Evolutionary conservation across 2,797 vertebrate species (phyloP).

Genomic region (Pantherophis vulpinus): DNA sequence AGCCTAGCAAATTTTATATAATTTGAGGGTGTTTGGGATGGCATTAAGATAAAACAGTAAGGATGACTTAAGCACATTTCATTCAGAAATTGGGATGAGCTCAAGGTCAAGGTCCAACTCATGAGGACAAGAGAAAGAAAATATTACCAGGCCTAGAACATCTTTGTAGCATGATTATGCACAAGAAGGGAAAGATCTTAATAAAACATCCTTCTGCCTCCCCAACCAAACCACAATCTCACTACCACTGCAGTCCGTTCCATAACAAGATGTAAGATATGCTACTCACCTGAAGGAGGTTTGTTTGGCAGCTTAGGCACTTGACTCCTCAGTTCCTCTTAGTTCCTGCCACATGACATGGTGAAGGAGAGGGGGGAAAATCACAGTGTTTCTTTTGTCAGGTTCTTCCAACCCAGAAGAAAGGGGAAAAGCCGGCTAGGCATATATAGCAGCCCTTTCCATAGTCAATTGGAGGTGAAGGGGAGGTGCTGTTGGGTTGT

Average conservation of each 20-base stretch:
- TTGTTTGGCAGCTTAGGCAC: neutral
- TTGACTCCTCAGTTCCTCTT: neutral
- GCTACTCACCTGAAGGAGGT: neutral
- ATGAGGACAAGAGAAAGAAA: neutral
- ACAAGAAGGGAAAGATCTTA: neutral
- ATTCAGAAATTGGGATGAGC: neutral
- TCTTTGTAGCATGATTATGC: neutral
- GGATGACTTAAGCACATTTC: neutral
- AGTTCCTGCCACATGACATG: neutral
- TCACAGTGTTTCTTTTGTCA: neutral
- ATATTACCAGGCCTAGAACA: neutral
- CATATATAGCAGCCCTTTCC: neutral
- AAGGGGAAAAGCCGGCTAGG: neutral
- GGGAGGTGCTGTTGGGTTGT: neutral
- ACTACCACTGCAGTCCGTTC: neutral
- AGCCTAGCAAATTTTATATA: neutral
- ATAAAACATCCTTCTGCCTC: neutral
- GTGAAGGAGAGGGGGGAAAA: neutral
- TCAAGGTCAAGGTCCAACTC: neutral
- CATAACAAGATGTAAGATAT: neutral
- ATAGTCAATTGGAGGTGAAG: neutral
- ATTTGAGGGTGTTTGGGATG: neutral
- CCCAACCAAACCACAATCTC: neutral
- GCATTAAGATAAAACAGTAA: neutral
- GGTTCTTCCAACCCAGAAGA: neutral